Base-by-base conservation (phyloP, 1,140 invertebrate genomes). In the Drosophila repleta region DNA sequence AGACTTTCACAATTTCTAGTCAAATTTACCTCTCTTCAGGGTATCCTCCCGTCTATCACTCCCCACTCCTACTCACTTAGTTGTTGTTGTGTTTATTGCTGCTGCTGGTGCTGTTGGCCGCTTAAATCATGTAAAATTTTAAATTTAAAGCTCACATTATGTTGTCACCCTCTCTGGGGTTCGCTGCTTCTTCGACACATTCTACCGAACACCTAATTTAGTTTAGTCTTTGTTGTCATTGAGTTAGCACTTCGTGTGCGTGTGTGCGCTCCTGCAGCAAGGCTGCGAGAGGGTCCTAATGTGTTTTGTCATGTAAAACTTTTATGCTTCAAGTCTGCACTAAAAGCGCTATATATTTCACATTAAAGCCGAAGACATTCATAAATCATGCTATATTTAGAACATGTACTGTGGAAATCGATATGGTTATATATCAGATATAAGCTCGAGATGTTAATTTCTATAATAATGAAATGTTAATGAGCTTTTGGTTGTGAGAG, bases 221-320 rank as follows among this genome's bases (percentile, higher is more conserved):
- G 75, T 83, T 83, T 76, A 61, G 35, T 37, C 63, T 69, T 79
- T 79, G 75, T 76, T 84, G 55, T 72, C 49, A 72, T 67, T 72
- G 69, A 72, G 69, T 72, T 72, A 72, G 39, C 69, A 72, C 63
- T 67, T 67, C 17, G 24, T 29, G n/a, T 7, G 41, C 7, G 21
- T 13, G 21, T 56, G 53, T 26, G 37, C 13, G 18, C 20, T 56
- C n/a, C 35, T 39, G 18, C 10, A 5, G 3, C 15, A 15, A 3
- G 7, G 48, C 48, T 15, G 13, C 7, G 7, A 26, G 21, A 7
- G 58, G 15, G 1, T 24, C 18, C 32, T 43, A 20, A 51, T 49
- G 35, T 43, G 49, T 32, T 20, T 56, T 49, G n/a, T 39, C 46
- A 51, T 60, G 46, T 32, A 45, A 49, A 67, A 58, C 15, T 60